Conservation (phyloP, 2,888 invertebrate species). For the Eutolmus rufibarbis region DNA sequence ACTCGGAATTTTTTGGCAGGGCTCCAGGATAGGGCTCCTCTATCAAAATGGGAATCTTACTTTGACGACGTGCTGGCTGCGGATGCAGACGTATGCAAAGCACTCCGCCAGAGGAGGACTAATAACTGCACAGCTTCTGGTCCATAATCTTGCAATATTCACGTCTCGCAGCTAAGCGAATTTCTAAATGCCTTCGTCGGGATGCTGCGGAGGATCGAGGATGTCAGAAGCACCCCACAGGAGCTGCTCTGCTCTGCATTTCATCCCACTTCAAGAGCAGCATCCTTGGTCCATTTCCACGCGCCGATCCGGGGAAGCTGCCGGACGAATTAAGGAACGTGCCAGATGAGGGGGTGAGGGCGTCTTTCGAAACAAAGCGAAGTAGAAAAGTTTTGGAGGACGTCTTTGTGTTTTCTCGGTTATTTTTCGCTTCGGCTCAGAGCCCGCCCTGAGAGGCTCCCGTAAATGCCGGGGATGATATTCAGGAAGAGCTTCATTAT, state of each 20-base stretch:
- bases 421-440: not conserved
- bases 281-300: not conserved
- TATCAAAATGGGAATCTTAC: not conserved
- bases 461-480: not conserved
- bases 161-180: not conserved
- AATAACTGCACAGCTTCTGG: not conserved
- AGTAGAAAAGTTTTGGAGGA: not conserved
- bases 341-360: not conserved
- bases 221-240: not conserved
- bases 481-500: not conserved
- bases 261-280: not conserved
- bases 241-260: not conserved
- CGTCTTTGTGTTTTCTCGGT: not conserved
- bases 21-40: not conserved
- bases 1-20: not conserved
- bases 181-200: not conserved
- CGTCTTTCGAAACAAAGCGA: not conserved
- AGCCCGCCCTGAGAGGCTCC: not conserved
- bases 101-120: not conserved
- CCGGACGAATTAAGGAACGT: not conserved
- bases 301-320: not conserved
- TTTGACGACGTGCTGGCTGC: not conserved
- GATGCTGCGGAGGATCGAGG: not conserved
- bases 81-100: not conserved
- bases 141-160: not conserved